These are phyloP conservation scores for Cosmorhoe ocellata DNA, from an alignment of 2,888 invertebrate species.

Conservation along the genomic window DNA sequence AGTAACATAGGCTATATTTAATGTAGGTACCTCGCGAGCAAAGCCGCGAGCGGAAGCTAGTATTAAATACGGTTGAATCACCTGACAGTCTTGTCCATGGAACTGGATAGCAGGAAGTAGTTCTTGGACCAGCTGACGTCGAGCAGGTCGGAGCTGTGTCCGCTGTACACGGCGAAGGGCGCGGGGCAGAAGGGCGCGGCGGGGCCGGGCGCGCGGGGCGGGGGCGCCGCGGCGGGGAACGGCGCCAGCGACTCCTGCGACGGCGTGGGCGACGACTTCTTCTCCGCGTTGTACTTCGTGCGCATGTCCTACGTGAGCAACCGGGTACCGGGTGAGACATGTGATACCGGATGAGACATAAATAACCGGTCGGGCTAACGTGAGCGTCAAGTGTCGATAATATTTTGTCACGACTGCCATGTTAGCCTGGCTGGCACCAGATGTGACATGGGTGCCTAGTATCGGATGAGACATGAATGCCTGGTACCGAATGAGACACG, in stretches of 20 bases:
- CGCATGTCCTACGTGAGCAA: constrained; percentile 90
- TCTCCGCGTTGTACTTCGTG: constrained; percentile 95
- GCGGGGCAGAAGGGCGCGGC: constrained; percentile 91
- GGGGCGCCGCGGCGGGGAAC: constrained; percentile 69
- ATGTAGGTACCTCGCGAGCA: no score
- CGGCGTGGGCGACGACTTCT: constrained; percentile 94
- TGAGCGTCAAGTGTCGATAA: no score
- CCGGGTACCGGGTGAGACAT: no score
- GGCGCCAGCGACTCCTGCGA: constrained; percentile 95
- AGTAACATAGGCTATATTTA: no score
- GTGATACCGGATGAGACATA: no score
- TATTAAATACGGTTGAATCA: background rate
- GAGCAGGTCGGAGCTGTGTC: constrained; percentile 97
- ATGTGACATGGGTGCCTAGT: no score
- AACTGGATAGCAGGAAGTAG: constrained; percentile 98
- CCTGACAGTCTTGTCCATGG: constrained; percentile 98
- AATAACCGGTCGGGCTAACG: no score
- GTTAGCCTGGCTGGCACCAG: no score
- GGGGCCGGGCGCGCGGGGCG: constrained; percentile 61
- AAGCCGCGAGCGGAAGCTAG: no score
- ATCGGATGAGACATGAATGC: no score
- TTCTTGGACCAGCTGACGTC: constrained; percentile 99
- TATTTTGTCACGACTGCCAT: no score
- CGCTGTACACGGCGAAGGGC: constrained; percentile 96
- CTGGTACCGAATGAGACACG: no score